Conservation (phyloP, 2,888 invertebrate species). For the Hesperia comma region DNA sequence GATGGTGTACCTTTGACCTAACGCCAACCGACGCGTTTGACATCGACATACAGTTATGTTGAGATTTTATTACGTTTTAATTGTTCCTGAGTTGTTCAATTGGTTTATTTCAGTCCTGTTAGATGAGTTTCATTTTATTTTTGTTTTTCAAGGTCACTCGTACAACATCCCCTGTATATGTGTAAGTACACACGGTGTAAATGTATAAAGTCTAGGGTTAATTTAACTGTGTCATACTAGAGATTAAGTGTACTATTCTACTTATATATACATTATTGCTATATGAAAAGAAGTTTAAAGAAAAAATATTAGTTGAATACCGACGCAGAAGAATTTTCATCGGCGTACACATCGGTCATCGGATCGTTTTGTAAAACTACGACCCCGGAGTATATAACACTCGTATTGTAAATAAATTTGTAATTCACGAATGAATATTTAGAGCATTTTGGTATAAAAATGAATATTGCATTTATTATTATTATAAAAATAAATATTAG, state of each 20-base stretch:
- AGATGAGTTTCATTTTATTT: constrained; percentile 13
- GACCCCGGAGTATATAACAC: constrained; percentile 56
- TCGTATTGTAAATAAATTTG: constrained; percentile 77
- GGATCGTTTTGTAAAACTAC: constrained; percentile 53
- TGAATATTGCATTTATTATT: constrained; percentile 77
- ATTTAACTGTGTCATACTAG: constrained; percentile 84
- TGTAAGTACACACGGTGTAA: constrained; percentile 80
- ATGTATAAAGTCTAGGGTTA: constrained; percentile 78
- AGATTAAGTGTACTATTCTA: constrained; percentile 79
- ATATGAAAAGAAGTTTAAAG: constrained; percentile 74
- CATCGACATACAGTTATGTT: too few species aligned
- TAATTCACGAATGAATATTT: constrained; percentile 68
- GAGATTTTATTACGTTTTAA: neutral
- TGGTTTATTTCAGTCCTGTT: too few species aligned
- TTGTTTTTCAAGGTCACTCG: constrained; percentile 40
- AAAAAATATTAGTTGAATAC: constrained; percentile 77
- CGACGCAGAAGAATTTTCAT: constrained; percentile 58
- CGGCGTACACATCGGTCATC: constrained; percentile 51
- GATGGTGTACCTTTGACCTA: constrained; percentile 60
- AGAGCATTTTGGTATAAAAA: constrained; percentile 68
- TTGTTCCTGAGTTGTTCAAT: too few species aligned
- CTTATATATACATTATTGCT: constrained; percentile 74
- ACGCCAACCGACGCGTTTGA: constrained; percentile 37
- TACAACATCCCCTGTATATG: constrained; percentile 72
- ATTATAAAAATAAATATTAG: constrained; percentile 60